Base-by-base conservation (phyloP, 2,888 invertebrate genomes). In the Stictocephala bisonia region DNA sequence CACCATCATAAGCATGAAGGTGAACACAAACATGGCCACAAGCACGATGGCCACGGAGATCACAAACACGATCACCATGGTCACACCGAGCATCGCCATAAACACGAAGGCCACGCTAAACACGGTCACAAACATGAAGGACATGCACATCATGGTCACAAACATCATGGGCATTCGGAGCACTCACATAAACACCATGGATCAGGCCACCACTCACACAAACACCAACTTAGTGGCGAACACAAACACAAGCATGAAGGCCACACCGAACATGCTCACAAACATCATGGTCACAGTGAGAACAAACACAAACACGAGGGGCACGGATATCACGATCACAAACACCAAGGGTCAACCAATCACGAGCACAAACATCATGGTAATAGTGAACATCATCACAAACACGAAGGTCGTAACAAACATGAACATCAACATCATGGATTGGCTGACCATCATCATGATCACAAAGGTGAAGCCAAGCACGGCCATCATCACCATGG, bases 401-500 rank as follows among this genome's bases (percentile, higher is more conserved):
- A 74, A n/a, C 76, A 76, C 64, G 67, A 72, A 41, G 76, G 74
- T 15, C 67, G 74, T 22, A 58, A 40, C 0, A 51, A 74, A 22
- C 76, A 76, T 29, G 71, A 71, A 20, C 76, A 76, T 22, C 73
- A 75, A 44, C 76, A 76, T 69, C 26, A 73, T 13, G 76, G 75
- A 0, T 71, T 71, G 44, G 71, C 75, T 26, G 58, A 73, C 18
- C 76, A 76, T 40, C 69, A 74, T 4, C 79, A 78, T 24, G 78
- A 79, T 35, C 78, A 75, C 24, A 70, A 75, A 27, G 75, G 74
- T 1, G 73, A 72, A 40, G 68, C 71, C 4, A 56, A 75, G 35
- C 77, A 29, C 44, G 74, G 64, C n/a, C 77, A 80, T 69, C 75
- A 78, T 29, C 80, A 80, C 51, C 76, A 79, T 20, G 79, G 79